Percentiles rank a stretch among this genome's conserved stretches.
Evolutionary conservation across 2,113 vertebrate species (phyloP).

Genomic region (Kobus ellipsiprymnus): DNA sequence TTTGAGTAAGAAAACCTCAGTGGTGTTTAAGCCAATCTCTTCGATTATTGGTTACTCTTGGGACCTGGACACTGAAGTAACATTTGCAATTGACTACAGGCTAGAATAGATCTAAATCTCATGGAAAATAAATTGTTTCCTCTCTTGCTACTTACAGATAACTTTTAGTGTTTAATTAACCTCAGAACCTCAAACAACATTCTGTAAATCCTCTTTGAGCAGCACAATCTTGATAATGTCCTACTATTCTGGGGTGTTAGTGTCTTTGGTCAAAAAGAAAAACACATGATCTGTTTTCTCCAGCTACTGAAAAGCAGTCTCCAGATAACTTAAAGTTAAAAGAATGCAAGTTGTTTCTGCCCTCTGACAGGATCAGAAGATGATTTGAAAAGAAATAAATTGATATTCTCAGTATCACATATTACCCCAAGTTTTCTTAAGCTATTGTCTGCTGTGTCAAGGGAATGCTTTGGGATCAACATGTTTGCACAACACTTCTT

Average conservation of each 20-base stretch:
- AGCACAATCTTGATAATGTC: not conserved
- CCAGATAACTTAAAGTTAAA: slow-evolving; percentile 25
- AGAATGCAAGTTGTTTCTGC: not conserved
- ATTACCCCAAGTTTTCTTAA: not conserved
- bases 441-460: not conserved
- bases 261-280: slow-evolving; percentile 8
- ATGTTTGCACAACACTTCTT: not conserved
- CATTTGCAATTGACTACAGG: not conserved
- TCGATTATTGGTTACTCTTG: not conserved
- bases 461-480: not conserved
- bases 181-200: slow-evolving; percentile 1
- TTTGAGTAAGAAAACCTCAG: not conserved
- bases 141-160: not conserved
- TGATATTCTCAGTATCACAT: not conserved
- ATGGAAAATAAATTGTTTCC: slow-evolving; percentile 1
- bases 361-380: not conserved
- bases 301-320: not conserved
- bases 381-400: not conserved
- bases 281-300: not conserved
- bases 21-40: fast-evolving
- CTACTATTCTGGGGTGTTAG: slow-evolving; percentile 10
- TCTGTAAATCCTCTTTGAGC: slow-evolving; percentile 22
- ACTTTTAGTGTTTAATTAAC: slow-evolving; percentile 54
- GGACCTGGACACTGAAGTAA: not conserved
- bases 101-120: not conserved